Evolutionary conservation across 1,140 invertebrate species (phyloP), one percentile per base, ranked within the genome.

Genomic region (Drosophila takahashii): DNA sequence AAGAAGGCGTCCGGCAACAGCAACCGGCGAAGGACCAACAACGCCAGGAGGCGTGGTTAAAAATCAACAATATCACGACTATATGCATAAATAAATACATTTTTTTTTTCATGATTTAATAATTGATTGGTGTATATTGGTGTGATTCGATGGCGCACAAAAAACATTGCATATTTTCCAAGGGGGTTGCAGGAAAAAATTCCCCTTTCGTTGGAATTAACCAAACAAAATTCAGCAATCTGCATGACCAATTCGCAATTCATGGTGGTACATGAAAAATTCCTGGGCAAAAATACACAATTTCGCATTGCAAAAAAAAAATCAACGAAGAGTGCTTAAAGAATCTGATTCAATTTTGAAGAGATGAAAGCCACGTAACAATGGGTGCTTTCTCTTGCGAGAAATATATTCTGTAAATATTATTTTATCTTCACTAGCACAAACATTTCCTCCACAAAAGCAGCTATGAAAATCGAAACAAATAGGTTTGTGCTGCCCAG

Each of bases 21-120:
- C 58, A 71, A 22, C 45, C 53, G 13, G 4, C 73, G 79, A 2
- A 52, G 32, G 7, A 74, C 0, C 10, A 56, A 13, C 75, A 79
- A 53, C 11, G 18, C 27, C 57, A 54, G 44, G n/a, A 50, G 67
- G 47, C 77, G 77, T 22, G 77, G 77, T 45, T 78, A 60, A 15
- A 18, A n/a, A 8, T 15, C 3, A 51, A 7, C 4, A 32, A 13
- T 10, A 10, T n/a, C 0, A 1, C 2, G 1, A 48, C 15, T 15
- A 29, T 39, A 29, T 47, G 7, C 59, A 36, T 18, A 64, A 64
- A 64, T 32, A 64, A 64, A 65, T 18, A 29, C 16, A 8, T 32
- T 52, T 54, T 48, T 62, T 67, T 59, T 61, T 18, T 22, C 41
- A 10, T 47, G 27, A 58, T 66, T 53, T 37, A 76, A 66, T 65